These are phyloP conservation scores for Caenorhabditis briggsae DNA, from an alignment of 1,140 invertebrate species.

Conservation along the genomic window DNA sequence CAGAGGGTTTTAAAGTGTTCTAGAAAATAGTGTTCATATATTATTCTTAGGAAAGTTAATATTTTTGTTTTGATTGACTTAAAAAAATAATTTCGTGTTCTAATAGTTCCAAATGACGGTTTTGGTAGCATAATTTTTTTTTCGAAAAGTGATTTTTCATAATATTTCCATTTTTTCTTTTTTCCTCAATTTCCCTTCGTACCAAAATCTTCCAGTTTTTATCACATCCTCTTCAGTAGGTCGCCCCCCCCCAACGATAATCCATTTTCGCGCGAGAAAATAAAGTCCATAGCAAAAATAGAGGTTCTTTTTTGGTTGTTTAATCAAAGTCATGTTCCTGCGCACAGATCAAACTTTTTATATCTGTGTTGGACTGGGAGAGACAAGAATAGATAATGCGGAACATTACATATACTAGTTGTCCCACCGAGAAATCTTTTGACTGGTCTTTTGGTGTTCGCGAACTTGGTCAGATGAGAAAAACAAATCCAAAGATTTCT, in stretches of 20 bases:
- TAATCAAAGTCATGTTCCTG: background rate
- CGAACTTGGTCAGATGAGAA: too few relatives aligned
- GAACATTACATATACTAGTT: background rate
- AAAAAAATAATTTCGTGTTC: too few relatives aligned
- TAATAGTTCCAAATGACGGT: too few relatives aligned
- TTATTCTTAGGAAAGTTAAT: background rate
- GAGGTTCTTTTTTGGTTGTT: background rate
- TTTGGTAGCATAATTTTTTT: too few relatives aligned
- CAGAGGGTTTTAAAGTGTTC: background rate
- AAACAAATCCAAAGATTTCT: too few relatives aligned
- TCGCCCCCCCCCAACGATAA: background rate
- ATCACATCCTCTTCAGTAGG: conserved; percentile 2
- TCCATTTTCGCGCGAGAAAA: conserved; percentile 24
- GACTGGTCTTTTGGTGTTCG: too few relatives aligned
- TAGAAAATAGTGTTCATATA: background rate
- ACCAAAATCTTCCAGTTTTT: background rate
- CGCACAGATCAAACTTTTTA: background rate
- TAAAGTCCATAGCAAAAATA: background rate
- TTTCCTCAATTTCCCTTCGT: background rate
- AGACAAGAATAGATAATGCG: background rate
- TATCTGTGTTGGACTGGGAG: background rate
- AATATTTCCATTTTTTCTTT: background rate
- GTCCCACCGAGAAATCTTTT: too few relatives aligned
- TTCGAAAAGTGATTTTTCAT: too few relatives aligned
- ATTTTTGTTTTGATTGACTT: too few relatives aligned